Evolutionary conservation across 2,888 invertebrate species (phyloP), one percentile per base, ranked within the genome.

Genomic region (Camptogramma bilineatum): DNA sequence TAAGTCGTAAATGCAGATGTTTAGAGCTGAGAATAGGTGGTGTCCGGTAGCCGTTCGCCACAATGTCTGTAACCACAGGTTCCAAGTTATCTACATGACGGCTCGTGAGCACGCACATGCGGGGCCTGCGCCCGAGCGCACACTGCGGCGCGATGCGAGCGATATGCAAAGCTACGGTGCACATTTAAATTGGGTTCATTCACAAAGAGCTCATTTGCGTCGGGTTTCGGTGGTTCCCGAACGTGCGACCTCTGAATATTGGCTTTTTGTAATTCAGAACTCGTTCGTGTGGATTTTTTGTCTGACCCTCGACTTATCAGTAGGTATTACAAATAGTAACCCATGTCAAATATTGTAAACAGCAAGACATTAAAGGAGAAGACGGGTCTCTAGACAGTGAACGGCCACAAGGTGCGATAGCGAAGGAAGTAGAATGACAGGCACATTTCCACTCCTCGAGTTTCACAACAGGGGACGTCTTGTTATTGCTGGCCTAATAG

Each of bases 31-130:
- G 51, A 62, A 39, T 52, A 24, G n/a, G 9, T 48, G 54, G 42
- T 4, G 42, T 55, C 48, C 4, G 44, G 31, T 8, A 18, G 42
- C 31, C 52, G 42, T 55, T 61, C 42, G 42, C 9, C 28, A 59
- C 50, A 56, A 46, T 64, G 61, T 42, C 60, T 50, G 56, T 50
- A 60, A 59, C 59, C 66, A 24, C 66, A 62, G 66, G 59, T 55
- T 62, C 55, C 47, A 50, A 58, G 16, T 55, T 55, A 62, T 62
- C 62, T 62, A 51, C 34, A 58, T 55, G 28, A 48, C 44, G 39
- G 31, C 65, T n/a, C n/a, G n/a, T 58, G 62, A 62, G 42, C 66
- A 62, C 66, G 66, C 66, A 62, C 62, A 66, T 60, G 66, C 66
- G 66, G 66, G 62, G 47, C 54, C 44, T 34, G 58, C 53, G 59